Evolutionary conservation across 2,113 vertebrate genomes (phyloP).

Genomic region (Australoheros scitulus): DNA sequence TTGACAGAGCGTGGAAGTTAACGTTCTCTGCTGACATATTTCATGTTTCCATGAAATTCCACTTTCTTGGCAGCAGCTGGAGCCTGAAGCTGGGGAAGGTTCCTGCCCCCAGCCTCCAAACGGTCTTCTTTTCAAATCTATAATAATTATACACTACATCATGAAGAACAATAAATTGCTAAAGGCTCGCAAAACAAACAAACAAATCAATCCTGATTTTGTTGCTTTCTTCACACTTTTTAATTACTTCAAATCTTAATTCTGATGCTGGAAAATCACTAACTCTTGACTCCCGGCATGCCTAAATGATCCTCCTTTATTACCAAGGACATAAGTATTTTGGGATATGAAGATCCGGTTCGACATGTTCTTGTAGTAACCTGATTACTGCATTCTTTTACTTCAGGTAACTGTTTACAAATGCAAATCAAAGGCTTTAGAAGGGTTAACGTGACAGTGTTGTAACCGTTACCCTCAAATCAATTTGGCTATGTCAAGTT

Average conservation of each 20-base stretch:
- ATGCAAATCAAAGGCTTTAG: not conserved
- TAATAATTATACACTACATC: not conserved
- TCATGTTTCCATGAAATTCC: conserved; percentile 50
- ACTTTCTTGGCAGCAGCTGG: conserved; percentile 17
- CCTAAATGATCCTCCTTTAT: not conserved
- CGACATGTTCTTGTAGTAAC: not conserved
- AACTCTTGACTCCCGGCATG: not conserved
- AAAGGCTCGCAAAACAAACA: not conserved
- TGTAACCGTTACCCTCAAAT: not conserved
- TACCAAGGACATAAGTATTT: not conserved
- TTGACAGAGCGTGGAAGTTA: not conserved
- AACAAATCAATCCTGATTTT: not conserved
- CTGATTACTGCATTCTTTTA: not conserved
- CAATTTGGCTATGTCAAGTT: not conserved
- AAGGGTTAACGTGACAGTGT: not conserved
- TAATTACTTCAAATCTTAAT: not conserved
- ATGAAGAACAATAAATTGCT: not conserved
- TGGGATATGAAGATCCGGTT: not conserved
- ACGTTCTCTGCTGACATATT: conserved; percentile 33
- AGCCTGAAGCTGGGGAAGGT: conserved; percentile 8
- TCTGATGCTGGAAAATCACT: not conserved
- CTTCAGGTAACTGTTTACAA: not conserved
- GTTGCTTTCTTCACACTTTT: not conserved
- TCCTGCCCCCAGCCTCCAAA: not conserved
- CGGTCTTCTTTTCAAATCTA: not conserved